Evolutionary conservation across 2,888 invertebrate genomes (phyloP).

Genomic region (Vannuccia rotundouncinata): DNA sequence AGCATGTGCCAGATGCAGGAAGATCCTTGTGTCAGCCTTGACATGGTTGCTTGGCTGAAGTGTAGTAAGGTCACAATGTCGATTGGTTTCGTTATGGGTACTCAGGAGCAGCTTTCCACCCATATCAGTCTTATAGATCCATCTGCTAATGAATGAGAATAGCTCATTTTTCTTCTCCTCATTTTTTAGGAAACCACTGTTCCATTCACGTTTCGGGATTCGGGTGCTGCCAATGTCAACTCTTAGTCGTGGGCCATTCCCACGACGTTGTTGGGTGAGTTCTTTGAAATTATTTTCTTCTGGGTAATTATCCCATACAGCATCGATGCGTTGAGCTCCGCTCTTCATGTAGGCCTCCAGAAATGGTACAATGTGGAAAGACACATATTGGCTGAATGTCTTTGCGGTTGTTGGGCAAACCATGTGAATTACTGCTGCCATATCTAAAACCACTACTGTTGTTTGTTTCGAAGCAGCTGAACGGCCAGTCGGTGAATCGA

Average conservation of each 20-base stretch:
- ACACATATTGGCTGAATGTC: slow-evolving; percentile 6
- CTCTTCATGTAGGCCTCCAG: slow-evolving; percentile 28
- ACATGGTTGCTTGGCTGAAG: background rate
- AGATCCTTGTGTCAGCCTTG: background rate
- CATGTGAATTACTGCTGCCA: slow-evolving; percentile 16
- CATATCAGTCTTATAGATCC: slow-evolving; percentile 9
- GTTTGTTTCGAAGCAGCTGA: background rate
- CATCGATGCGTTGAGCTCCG: slow-evolving; percentile 30
- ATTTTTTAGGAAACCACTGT: slow-evolving; percentile 2
- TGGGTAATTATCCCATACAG: slow-evolving; percentile 36
- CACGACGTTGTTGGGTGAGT: slow-evolving; percentile 31
- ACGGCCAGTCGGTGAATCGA: background rate
- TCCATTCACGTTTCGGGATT: no score
- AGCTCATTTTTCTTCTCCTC: slow-evolving; percentile 24
- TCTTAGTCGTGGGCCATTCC: slow-evolving; percentile 3
- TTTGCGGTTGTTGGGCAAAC: background rate
- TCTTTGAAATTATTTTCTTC: slow-evolving; percentile 32
- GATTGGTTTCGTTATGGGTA: background rate
- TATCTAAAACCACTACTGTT: slow-evolving; percentile 4
- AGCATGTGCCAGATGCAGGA: slow-evolving; percentile 9
- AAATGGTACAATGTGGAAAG: slow-evolving; percentile 35
- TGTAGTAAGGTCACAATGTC: slow-evolving; percentile 22
- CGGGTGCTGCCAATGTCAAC: slow-evolving; percentile 32
- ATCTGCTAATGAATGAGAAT: slow-evolving; percentile 18
- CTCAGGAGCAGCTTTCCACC: background rate